Evolutionary conservation across 1,140 invertebrate genomes (phyloP), one percentile per base, ranked within the genome.

Genomic region (Bombus difficillimus): DNA sequence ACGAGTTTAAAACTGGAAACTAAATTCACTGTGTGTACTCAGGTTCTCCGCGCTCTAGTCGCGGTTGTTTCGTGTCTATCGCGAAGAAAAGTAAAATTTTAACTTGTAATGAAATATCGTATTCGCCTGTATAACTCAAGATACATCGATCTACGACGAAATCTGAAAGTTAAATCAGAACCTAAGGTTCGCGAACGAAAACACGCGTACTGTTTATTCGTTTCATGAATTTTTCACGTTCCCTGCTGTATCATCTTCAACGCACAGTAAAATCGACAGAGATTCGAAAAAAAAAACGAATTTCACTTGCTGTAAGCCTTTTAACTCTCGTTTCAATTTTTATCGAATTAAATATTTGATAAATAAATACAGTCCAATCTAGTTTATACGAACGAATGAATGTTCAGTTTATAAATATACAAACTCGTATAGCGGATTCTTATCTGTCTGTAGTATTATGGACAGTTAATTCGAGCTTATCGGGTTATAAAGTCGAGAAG

Each of bases 141-240:
- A 43, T 64, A 25, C 66, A 12, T 10, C 47, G 57, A 78, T 79
- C 25, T 41, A 32, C 37, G 15, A 15, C 12, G 37, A 8, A 59
- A 90, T 90, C 80, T 90, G 89, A 89, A 92, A 92, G 87, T 90
- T 89, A 91, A 91, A 91, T 83, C 37, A 10, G 80, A 86, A 69
- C 32, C 57, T 85, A 59, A 47, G 68, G 25, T 28, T 37, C n/a
- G 32, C 15, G 39, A 69, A 62, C 39, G 66, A 80, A 85, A 85
- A 89, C 79, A 86, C 57, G 66, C 53, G 86, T 87, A 68, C 53
- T 53, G 75, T 86, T 81, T 87, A 86, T 90, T 88, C 94, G 94
- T 94, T 96, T 96, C 96, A 91, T 96, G 95, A 94, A 96, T 96
- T 92, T 97, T 97, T 89, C 96, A 94, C 86, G 96, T 18, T 43